Evolutionary conservation across 2,113 vertebrate genomes (phyloP).

Genomic region (Emberiza fucata): DNA sequence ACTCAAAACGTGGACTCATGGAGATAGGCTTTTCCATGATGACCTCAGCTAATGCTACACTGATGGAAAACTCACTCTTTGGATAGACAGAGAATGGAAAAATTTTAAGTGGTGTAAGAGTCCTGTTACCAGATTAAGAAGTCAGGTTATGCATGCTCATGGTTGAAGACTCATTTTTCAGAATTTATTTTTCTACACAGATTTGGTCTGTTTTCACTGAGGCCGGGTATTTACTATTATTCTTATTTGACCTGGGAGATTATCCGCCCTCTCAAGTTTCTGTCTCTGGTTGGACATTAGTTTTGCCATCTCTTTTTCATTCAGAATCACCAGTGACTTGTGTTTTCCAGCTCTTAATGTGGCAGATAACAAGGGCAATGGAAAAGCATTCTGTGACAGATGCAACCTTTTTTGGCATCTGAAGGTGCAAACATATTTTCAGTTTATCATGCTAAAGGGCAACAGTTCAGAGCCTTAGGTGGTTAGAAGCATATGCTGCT

Average conservation of each 20-base stretch:
- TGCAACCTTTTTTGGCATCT: constrained; percentile 2
- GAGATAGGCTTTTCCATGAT: neutral
- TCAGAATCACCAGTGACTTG: neutral
- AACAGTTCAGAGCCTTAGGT: neutral
- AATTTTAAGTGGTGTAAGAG: neutral
- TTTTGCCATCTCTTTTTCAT: constrained; percentile 1
- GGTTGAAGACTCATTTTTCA: neutral
- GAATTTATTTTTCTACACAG: neutral
- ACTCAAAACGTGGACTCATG: neutral
- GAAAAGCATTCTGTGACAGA: neutral
- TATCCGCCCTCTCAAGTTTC: neutral
- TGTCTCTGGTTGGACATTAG: neutral
- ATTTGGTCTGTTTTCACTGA: neutral
- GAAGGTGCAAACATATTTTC: constrained; percentile 14
- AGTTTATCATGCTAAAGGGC: neutral
- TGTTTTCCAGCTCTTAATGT: neutral
- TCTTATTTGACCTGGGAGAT: neutral
- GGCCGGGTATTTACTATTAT: neutral
- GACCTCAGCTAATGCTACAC: neutral
- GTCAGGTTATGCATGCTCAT: neutral
- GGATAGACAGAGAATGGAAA: neutral
- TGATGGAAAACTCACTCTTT: neutral
- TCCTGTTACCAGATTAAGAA: neutral
- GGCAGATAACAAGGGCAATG: constrained; percentile 38
- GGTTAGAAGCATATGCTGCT: neutral